Conservation (phyloP, 1,140 invertebrate species). For the Cydia strobilella region DNA sequence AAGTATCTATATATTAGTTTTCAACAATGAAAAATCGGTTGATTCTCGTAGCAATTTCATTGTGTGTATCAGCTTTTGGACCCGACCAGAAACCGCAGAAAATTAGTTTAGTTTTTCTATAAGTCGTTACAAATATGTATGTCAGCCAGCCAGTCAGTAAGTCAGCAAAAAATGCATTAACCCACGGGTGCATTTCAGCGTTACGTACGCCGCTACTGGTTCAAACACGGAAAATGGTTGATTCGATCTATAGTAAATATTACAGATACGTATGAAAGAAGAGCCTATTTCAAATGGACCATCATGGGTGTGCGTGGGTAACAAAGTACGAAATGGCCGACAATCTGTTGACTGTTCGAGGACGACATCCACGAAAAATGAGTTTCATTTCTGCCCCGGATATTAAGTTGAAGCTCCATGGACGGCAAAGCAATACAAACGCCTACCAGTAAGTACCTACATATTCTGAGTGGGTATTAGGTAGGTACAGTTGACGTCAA, state of each 20-base stretch:
- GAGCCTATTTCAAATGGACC: neutral
- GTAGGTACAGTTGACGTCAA: neutral
- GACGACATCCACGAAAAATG: constrained; percentile 18
- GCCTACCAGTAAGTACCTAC: neutral
- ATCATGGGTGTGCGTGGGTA: neutral
- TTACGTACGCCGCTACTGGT: no score
- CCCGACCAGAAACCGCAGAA: no score
- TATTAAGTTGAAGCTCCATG: constrained; percentile 5
- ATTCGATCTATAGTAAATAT: neutral
- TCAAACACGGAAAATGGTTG: no score
- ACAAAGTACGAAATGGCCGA: neutral
- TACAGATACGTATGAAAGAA: neutral
- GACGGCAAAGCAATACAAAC: neutral
- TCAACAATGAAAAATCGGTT: no score
- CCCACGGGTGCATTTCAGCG: no score
- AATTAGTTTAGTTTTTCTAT: no score
- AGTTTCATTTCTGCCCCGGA: constrained; percentile 25
- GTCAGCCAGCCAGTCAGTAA: no score
- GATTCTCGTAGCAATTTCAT: no score
- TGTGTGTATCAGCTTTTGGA: no score
- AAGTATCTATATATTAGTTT: no score
- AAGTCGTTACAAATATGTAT: no score
- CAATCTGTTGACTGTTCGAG: constrained; percentile 18
- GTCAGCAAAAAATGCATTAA: no score
- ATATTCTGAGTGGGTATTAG: neutral